Evolutionary conservation across 2,888 invertebrate genomes (phyloP), one percentile per base, ranked within the genome.

Genomic region (Eledona agricola): DNA sequence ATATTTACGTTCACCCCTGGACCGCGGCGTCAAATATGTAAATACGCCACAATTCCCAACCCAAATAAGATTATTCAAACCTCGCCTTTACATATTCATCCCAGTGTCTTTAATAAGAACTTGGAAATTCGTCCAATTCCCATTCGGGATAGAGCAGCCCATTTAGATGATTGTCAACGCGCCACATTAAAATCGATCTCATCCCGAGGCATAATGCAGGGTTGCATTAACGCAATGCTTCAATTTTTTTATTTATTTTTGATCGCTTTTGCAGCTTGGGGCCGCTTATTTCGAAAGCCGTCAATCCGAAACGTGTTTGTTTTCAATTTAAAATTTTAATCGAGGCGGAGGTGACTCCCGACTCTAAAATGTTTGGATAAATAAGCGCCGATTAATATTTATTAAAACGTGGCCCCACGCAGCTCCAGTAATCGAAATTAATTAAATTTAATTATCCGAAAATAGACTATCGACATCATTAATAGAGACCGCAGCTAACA

Each of bases 51-150:
- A 11, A 22, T 17, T 32, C 10, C 9, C 19, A n/a, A 13, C 26
- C n/a, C 28, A 28, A 40, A 40, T 12, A 28, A 7, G 40, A 40
- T 40, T 40, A 40, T 26, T 28, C 40, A 26, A 19, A 11, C 26
- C 19, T 40, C 28, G 10, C 6, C 16, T 7, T 28, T 40, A 37
- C 37, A 37, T 37, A 37, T 37, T 37, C 37, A 20, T 37, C 9
- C n/a, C n/a, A n/a, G n/a, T 26, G 40, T 25, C 37, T 13, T 29
- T 4, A 12, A 6, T 2, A 29, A 29, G 29, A 29, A 29, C 12
- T 12, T 11, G 6, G 29, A 29, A 29, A 32, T 23, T 3, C n/a
- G 6, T n/a, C n/a, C 23, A 23, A 7, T 23, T 23, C 23, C 23
- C n/a, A n/a, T n/a, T 3, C n/a, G n/a, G 23, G 23, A 23, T n/a